A percentile compares a stretch with the other conserved stretches of the same genome.
These are phyloP conservation scores for Dermochelys coriacea DNA, from an alignment of 2,797 vertebrate genomes.

Conservation along the genomic window DNA sequence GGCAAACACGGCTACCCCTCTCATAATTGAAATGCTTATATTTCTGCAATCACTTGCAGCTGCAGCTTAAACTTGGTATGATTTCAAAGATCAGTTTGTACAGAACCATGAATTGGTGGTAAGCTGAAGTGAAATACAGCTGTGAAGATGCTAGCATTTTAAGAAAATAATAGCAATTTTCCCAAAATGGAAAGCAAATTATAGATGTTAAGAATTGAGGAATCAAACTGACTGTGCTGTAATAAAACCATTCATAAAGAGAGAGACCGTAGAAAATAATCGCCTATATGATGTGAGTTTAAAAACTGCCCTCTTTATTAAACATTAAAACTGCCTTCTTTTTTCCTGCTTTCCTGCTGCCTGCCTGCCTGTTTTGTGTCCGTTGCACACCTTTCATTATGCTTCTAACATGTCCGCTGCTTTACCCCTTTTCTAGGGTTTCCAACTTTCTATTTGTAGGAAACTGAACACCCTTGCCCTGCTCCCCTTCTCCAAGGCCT, in stretches of 20 bases:
- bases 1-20: too few relatives aligned
- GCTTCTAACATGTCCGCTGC: not conserved
- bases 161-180: not conserved
- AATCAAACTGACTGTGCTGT: not conserved
- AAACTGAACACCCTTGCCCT: too few relatives aligned
- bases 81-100: not conserved
- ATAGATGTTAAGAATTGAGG: not conserved
- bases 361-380: not conserved
- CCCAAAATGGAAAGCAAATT: fast-evolving
- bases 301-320: not conserved
- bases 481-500: too few relatives aligned
- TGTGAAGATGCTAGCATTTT: not conserved
- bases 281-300: not conserved
- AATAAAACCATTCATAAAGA: not conserved
- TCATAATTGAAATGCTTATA: not conserved
- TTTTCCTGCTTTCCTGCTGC: not conserved
- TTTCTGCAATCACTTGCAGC: not conserved
- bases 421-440: not conserved
- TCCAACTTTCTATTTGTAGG: too few relatives aligned
- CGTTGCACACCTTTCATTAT: not conserved
- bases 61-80: not conserved
- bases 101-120: not conserved
- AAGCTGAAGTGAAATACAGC: not conserved
- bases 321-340: not conserved
- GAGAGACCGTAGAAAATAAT: not conserved